Percentiles rank a stretch among this genome's conserved stretches.
phyloP scores from a whole-genome alignment of 1,140 invertebrate species.

The Sipha flava region DNA sequence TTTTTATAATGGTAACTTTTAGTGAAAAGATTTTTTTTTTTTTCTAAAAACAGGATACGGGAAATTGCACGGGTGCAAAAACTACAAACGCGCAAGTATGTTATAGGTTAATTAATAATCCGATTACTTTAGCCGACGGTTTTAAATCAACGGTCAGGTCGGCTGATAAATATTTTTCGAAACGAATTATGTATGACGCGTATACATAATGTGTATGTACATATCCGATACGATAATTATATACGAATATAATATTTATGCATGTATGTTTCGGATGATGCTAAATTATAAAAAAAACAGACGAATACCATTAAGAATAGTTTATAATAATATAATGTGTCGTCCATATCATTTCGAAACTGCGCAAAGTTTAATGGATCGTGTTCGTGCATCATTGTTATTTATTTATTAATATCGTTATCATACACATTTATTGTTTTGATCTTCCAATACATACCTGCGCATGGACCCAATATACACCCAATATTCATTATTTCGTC shows the following conservation, averaged over 20 bases:
- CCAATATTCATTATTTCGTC: not conserved
- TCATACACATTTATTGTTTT: no score
- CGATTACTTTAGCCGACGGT: not conserved
- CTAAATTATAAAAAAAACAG: no score
- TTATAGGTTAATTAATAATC: not conserved
- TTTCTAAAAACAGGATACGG: no score
- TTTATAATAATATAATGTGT: not conserved
- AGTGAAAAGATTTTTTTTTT: no score
- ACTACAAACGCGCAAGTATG: not conserved
- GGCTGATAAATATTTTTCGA: not conserved
- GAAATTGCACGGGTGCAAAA: not conserved
- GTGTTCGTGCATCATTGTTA: not conserved
- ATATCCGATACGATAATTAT: not conserved
- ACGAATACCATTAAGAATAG: not conserved
- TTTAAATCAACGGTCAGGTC: not conserved
- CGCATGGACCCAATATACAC: no score
- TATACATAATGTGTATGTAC: no score
- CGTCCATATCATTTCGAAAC: not conserved
- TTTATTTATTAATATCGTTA: no score
- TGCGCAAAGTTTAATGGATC: not conserved
- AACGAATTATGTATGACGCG: not conserved
- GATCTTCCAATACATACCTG: no score
- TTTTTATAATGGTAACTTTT: no score
- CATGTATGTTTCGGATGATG: no score
- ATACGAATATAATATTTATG: no score